Evolutionary conservation across 2,797 vertebrate genomes (phyloP).

Genomic region (Hippocampus kuda): DNA sequence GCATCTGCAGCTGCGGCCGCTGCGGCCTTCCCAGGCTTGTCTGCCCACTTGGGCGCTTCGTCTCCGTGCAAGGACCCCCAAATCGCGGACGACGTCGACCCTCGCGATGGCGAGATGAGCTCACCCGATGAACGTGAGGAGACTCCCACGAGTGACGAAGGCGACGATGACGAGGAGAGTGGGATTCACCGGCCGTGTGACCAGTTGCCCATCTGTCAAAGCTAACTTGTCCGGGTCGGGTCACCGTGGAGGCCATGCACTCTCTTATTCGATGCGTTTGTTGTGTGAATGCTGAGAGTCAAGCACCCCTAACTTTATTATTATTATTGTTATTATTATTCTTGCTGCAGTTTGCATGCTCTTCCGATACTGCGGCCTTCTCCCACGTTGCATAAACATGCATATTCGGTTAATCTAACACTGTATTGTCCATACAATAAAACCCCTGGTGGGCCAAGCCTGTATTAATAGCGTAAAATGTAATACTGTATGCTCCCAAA

Average conservation of each 20-base stretch:
- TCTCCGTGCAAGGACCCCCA: slow-evolving; percentile 51
- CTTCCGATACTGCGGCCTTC: not conserved
- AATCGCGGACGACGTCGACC: slow-evolving; percentile 48
- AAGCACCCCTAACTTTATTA: not conserved
- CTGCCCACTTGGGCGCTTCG: slow-evolving; percentile 58
- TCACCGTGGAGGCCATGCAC: not conserved
- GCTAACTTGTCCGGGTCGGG: slow-evolving; percentile 46
- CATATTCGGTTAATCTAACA: not conserved
- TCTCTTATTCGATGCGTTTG: not conserved
- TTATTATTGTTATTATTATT: not conserved
- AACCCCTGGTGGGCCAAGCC: not conserved
- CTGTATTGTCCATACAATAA: not conserved
- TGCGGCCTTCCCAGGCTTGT: slow-evolving; percentile 72
- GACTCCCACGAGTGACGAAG: slow-evolving; percentile 50
- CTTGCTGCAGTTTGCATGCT: not conserved
- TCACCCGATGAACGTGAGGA: slow-evolving; percentile 59
- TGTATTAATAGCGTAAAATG: no score
- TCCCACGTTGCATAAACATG: not conserved
- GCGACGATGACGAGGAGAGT: slow-evolving; percentile 50
- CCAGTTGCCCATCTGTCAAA: slow-evolving; percentile 48
- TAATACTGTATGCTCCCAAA: not conserved
- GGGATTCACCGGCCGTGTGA: slow-evolving; percentile 36
- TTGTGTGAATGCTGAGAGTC: slow-evolving; percentile 7
- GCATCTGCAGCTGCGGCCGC: slow-evolving; percentile 59
- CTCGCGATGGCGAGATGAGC: slow-evolving; percentile 37